These are phyloP conservation scores for Myopa tessellatipennis DNA, from an alignment of 2,888 invertebrate genomes.

Conservation along the genomic window DNA sequence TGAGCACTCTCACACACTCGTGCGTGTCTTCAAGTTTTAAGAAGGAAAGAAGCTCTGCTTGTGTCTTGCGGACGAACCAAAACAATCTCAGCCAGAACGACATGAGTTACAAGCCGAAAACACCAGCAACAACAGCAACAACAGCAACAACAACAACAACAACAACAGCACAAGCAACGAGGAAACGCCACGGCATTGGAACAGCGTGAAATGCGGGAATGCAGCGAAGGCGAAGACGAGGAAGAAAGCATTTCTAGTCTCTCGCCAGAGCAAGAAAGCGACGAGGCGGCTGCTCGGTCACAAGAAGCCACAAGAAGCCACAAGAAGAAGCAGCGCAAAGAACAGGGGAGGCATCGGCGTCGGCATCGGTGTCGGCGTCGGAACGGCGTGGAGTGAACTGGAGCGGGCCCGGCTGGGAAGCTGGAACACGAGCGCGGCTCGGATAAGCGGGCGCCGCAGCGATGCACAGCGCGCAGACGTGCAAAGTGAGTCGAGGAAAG, in stretches of 20 bases:
- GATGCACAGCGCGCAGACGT: conserved; percentile 65
- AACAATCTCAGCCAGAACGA: conserved; percentile 23
- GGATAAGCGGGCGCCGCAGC: conserved; percentile 64
- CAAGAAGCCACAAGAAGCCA: conserved; percentile 30
- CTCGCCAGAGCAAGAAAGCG: neutral
- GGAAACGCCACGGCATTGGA: conserved; percentile 14
- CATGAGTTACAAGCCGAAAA: neutral
- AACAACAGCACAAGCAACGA: conserved; percentile 25
- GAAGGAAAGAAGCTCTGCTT: conserved; percentile 3
- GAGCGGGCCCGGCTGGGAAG: conserved; percentile 14
- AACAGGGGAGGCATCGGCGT: neutral
- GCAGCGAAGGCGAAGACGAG: conserved; percentile 13
- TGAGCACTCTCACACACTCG: neutral
- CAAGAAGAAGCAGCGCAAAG: conserved; percentile 34
- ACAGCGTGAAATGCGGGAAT: conserved; percentile 20
- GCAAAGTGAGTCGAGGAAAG: conserved; percentile 63
- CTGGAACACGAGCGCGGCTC: conserved; percentile 29
- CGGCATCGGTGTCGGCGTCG: conserved; percentile 11
- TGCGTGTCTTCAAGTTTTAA: neutral
- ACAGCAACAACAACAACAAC: conserved; percentile 13
- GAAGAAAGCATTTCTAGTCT: conserved; percentile 47
- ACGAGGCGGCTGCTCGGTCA: neutral
- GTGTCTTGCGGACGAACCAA: conserved; percentile 21
- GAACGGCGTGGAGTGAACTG: conserved; percentile 16
- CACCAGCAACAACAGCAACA: neutral